Conservation (phyloP, 2,888 invertebrate genomes). For the Aethes cnicana region DNA sequence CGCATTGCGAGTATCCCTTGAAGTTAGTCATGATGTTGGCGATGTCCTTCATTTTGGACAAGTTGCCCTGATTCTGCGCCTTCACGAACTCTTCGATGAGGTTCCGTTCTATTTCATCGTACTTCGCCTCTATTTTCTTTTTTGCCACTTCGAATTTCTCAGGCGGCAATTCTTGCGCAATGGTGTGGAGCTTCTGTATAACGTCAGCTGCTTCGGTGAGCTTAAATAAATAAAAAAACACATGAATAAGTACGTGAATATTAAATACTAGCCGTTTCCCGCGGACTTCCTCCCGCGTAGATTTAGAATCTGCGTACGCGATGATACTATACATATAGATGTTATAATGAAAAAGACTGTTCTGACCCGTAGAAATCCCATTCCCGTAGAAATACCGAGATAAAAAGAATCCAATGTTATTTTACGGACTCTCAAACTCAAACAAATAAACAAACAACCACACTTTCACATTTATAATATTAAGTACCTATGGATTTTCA, state of each 20-base stretch:
- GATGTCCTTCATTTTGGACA: constrained; percentile 94
- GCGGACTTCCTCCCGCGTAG: no score
- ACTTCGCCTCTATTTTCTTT: constrained; percentile 92
- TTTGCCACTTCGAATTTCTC: constrained; percentile 93
- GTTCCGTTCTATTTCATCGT: constrained; percentile 93
- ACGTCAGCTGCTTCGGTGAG: constrained; percentile 97
- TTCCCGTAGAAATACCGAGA: no score
- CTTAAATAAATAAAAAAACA: constrained; percentile 68
- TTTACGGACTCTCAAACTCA: no score
- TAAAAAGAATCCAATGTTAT: no score
- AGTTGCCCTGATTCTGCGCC: constrained; percentile 93
- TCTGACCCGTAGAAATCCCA: no score
- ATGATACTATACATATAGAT: no score
- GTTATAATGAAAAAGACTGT: no score
- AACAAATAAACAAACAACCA: no score
- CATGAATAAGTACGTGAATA: background rate
- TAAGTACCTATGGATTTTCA: no score
- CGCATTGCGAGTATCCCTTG: constrained; percentile 97
- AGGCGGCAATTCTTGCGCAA: constrained; percentile 96
- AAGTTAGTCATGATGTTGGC: constrained; percentile 96
- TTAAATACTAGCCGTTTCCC: no score
- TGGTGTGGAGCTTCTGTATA: constrained; percentile 97
- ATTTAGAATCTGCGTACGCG: no score
- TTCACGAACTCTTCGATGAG: constrained; percentile 97
- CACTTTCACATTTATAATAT: no score